Conservation (phyloP, 2,113 vertebrate genomes). For the Callipepla californica region DNA sequence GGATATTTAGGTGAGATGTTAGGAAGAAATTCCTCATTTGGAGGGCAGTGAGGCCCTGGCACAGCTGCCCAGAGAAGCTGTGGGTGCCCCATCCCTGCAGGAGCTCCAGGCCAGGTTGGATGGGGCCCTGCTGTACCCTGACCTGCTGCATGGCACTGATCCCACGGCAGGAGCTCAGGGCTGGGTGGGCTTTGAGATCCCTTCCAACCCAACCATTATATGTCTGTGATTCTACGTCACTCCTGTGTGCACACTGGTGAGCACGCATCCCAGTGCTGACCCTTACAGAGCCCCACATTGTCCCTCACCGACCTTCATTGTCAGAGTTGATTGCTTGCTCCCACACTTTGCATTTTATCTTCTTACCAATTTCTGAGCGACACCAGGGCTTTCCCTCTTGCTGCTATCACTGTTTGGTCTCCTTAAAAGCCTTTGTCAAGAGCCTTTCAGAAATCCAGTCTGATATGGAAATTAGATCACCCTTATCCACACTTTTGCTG, state of each 20-base stretch:
- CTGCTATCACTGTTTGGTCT: not conserved
- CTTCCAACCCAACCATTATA: no score
- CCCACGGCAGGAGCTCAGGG: no score
- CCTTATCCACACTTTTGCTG: constrained; percentile 6
- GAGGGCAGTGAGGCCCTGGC: no score
- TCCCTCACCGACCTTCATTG: not conserved
- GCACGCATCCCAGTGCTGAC: not conserved
- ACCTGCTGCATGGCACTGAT: no score
- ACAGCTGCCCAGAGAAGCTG: no score
- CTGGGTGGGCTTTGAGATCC: no score
- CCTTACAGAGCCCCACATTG: not conserved
- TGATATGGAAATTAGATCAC: constrained; percentile 30
- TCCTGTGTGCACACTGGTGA: not conserved
- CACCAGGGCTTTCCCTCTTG: not conserved
- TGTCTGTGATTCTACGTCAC: not conserved
- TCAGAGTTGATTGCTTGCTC: not conserved
- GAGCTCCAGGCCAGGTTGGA: no score
- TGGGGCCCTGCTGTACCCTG: no score
- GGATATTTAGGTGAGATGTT: no score
- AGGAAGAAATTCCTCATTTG: no score
- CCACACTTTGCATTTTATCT: constrained; percentile 27
- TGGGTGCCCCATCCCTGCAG: no score
- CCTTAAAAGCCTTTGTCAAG: constrained; percentile 22
- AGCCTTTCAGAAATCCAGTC: not conserved
- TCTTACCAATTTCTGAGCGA: not conserved